Percentiles rank a stretch among this genome's conserved stretches.
Conservation (phyloP, 2,113 vertebrate species). For the Anser cygnoides region DNA sequence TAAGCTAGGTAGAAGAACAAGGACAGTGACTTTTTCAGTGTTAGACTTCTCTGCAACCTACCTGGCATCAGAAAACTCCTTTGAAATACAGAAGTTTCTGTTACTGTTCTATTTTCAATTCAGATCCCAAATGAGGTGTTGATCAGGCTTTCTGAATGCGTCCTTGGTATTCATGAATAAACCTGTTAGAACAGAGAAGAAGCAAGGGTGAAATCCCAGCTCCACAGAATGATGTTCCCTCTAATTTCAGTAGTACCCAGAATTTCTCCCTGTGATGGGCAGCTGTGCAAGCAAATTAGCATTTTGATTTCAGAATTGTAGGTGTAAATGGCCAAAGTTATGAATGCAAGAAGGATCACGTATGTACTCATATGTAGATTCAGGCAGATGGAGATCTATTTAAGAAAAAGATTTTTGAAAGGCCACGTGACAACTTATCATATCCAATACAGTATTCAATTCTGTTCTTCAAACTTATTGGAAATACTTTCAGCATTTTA, state of each 20-base stretch:
- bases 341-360: neutral
- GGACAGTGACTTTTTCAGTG: neutral
- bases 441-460: neutral
- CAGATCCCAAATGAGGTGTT: neutral
- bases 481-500: neutral
- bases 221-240: neutral
- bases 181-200: neutral
- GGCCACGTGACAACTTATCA: neutral
- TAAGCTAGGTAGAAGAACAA: neutral
- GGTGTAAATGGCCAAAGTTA: neutral
- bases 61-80: neutral
- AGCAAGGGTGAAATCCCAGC: neutral
- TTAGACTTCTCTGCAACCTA: neutral
- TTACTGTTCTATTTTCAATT: neutral
- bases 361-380: neutral
- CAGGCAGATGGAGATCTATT: neutral
- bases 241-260: neutral
- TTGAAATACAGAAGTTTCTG: neutral
- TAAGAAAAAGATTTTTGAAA: neutral
- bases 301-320: neutral
- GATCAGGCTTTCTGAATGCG: neutral
- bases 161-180: fast-evolving
- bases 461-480: neutral
- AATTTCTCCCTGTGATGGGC: neutral
- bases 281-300: neutral